A percentile compares a stretch with the other conserved stretches of the same genome.
Conservation (phyloP, 2,888 invertebrate species). For the Mesorhabditis spiculigera region DNA sequence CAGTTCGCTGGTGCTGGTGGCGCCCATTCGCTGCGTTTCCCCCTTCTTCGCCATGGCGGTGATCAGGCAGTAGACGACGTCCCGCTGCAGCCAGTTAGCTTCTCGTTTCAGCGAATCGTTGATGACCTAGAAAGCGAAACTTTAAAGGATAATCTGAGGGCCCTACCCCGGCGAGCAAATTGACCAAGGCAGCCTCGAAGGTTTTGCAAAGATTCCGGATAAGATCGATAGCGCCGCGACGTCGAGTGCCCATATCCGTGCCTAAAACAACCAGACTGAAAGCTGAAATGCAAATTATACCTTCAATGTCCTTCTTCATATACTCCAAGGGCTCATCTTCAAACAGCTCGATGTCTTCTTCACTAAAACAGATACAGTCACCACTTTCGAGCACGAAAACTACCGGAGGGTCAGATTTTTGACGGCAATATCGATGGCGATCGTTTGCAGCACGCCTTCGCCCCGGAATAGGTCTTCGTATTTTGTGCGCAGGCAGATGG, state of each 20-base stretch:
- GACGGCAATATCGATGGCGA: conserved; percentile 85
- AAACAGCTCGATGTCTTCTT: conserved; percentile 88
- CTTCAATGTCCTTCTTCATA: conserved; percentile 91
- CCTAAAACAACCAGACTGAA: conserved; percentile 21
- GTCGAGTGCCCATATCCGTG: conserved; percentile 84
- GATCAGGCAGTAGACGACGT: conserved; percentile 91
- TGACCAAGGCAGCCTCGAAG: conserved; percentile 70
- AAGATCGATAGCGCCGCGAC: conserved; percentile 92
- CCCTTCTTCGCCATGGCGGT: conserved; percentile 88
- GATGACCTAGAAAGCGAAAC: conserved; percentile 5
- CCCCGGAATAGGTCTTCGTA: conserved; percentile 67
- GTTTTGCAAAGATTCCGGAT: conserved; percentile 84
- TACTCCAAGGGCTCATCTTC: conserved; percentile 98
- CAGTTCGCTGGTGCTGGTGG: conserved; percentile 46
- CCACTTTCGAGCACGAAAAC: neutral
- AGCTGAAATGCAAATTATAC: conserved; percentile 59
- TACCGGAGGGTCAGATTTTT: conserved; percentile 94
- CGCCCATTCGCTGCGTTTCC: conserved; percentile 71
- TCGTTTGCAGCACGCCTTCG: conserved; percentile 44
- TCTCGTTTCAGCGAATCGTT: conserved; percentile 15
- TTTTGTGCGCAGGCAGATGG: conserved; percentile 84
- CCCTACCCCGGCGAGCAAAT: neutral
- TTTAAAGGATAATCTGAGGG: neutral
- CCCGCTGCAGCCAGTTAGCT: conserved; percentile 75
- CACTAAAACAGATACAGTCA: neutral